Conservation (phyloP, 2,797 vertebrate genomes). For the Aplochiton taeniatus region DNA sequence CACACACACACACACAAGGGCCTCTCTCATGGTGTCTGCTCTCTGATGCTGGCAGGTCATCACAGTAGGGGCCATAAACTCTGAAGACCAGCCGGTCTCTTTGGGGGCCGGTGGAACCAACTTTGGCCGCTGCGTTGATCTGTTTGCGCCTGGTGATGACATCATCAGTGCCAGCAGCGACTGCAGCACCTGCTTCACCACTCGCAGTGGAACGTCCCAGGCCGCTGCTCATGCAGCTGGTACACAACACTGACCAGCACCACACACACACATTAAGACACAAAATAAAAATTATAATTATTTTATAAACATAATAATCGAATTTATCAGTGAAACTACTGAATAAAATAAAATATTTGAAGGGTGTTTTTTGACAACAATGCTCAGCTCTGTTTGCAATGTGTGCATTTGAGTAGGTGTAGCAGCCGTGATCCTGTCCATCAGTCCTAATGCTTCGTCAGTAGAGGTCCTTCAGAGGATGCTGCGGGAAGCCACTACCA, state of each 20-base stretch:
- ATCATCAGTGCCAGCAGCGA: conserved; percentile 88
- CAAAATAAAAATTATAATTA: too few relatives aligned
- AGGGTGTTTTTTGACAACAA: neutral
- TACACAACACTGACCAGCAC: conserved; percentile 2
- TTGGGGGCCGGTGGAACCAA: conserved; percentile 84
- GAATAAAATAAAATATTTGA: neutral
- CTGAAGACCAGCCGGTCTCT: conserved; percentile 78
- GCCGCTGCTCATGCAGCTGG: conserved; percentile 87
- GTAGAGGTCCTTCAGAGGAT: conserved; percentile 80
- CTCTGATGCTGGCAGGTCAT: conserved; percentile 77
- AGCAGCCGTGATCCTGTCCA: conserved; percentile 79
- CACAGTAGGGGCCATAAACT: conserved; percentile 85
- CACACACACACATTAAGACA: neutral
- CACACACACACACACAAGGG: neutral
- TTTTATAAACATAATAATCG: too few relatives aligned
- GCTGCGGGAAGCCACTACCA: conserved; percentile 74
- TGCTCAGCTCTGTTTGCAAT: conserved; percentile 10
- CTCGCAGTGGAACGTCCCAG: conserved; percentile 86
- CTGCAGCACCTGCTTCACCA: conserved; percentile 86
- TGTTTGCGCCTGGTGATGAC: conserved; percentile 89
- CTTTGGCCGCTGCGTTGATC: conserved; percentile 84
- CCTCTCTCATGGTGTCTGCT: neutral
- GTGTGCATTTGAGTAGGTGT: conserved; percentile 78
- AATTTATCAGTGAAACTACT: too few relatives aligned
- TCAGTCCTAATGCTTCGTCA: conserved; percentile 63